phyloP scores from a whole-genome alignment of 2,113 vertebrate species.

The Tinamus guttatus region DNA sequence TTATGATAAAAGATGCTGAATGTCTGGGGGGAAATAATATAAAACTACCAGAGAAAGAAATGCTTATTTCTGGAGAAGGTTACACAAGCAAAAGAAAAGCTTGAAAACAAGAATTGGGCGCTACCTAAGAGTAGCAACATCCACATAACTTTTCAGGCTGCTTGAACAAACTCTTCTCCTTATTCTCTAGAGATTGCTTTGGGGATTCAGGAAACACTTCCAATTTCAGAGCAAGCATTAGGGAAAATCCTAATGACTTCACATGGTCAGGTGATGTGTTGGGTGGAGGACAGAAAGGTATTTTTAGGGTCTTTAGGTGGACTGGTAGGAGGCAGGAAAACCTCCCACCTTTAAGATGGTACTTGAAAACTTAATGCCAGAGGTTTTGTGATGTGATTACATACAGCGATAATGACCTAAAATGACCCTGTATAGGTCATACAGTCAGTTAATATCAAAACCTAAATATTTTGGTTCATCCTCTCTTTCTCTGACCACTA shows the following conservation, averaged over 20 bases:
- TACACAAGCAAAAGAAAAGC: neutral
- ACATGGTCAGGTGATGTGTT: neutral
- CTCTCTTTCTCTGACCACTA: neutral
- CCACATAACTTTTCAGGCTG: neutral
- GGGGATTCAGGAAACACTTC: neutral
- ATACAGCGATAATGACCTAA: neutral
- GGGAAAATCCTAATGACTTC: neutral
- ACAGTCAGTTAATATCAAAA: neutral
- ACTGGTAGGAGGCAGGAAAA: neutral
- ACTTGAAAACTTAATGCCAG: neutral
- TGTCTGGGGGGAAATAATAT: neutral
- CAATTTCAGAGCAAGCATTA: no score
- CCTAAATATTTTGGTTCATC: neutral
- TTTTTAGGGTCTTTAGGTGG: neutral
- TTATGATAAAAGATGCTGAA: neutral
- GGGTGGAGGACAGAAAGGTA: neutral
- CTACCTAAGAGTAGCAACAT: neutral
- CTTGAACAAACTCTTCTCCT: neutral
- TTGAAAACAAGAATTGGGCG: neutral
- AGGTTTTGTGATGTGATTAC: neutral
- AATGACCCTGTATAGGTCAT: neutral
- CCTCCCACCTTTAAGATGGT: neutral
- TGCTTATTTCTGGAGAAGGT: conserved; percentile 14
- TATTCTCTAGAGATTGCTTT: neutral
- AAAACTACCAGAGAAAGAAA: neutral